Conservation (phyloP, 1,140 invertebrate species). For the Zaprionus gabonicus region DNA sequence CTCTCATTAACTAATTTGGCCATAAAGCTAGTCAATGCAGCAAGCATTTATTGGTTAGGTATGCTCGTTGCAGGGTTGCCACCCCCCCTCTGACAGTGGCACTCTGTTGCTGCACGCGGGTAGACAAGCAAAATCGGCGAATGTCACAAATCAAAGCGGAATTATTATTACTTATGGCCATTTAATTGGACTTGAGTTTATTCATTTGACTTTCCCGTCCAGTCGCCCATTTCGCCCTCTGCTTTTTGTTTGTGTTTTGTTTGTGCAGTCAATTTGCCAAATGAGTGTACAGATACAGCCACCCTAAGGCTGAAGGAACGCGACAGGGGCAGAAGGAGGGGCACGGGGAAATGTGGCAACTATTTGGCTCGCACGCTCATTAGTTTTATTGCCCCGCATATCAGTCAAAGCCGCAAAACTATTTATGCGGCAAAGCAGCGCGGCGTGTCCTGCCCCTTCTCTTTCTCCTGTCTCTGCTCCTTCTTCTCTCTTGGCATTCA, state of each 20-base stretch:
- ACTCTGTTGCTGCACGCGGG: not conserved
- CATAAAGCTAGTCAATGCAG: conserved; percentile 28
- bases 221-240: conserved; percentile 21
- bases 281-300: conserved; percentile 54
- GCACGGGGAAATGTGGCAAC: conserved; percentile 34
- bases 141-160: conserved; percentile 84
- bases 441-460: not conserved
- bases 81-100: not conserved
- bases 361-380: conserved; percentile 82
- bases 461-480: not conserved
- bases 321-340: not conserved
- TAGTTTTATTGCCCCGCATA: conserved; percentile 84
- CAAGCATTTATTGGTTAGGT: not conserved
- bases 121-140: conserved; percentile 44
- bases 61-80: not conserved
- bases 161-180: conserved; percentile 85
- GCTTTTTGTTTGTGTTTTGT: conserved; percentile 61
- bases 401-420: conserved; percentile 84
- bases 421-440: conserved; percentile 60
- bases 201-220: conserved; percentile 72
- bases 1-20: conserved; percentile 72
- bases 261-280: conserved; percentile 83
- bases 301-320: not conserved
- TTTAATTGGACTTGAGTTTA: conserved; percentile 84
- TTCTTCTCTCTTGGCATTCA: not conserved